Evolutionary conservation across 2,888 invertebrate genomes (phyloP), one percentile per base, ranked within the genome.

Genomic region (Drosophila suboccidentalis): DNA sequence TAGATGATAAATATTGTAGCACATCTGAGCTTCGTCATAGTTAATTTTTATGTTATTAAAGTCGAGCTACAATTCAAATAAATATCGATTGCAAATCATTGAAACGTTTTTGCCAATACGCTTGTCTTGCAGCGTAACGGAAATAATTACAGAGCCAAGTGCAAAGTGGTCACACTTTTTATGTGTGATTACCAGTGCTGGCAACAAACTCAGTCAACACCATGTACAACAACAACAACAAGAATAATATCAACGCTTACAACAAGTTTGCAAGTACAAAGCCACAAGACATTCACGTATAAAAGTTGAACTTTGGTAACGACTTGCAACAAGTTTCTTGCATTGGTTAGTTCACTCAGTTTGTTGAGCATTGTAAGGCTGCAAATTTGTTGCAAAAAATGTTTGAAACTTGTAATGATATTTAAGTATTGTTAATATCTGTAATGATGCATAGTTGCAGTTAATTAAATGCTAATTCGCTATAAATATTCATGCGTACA

Each of bases 301-400:
- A 49, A 76, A 69, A 69, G 59, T 77, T 74, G 34, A 67, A 68
- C 75, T 79, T 50, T 71, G 62, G 59, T 68, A 68, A 75, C 51
- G 55, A 67, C 39, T 75, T 66, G 39, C 36, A 71, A 44, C 61
- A 57, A 75, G 69, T 71, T 77, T 74, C 50, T 62, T 55, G 17
- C 34, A 44, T 63, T 15, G 44, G 32, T 64, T 22, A 36, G 53
- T 46, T 69, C 10, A 22, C 26, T 34, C 47, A 50, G 50, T 50
- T 39, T n/a, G 50, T 47, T 58, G 41, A 43, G 3, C 38, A 47
- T 34, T 54, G 51, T 53, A 26, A 13, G 36, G 38, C 26, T 10
- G 13, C 34, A 47, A 39, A 34, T 39, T n/a, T n/a, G 13, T 47
- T 51, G 32, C n/a, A 8, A 51, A 54, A 54, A 39, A 38, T 44